These are phyloP conservation scores for Anguilla anguilla DNA, from an alignment of 2,797 vertebrate species.

Conservation along the genomic window DNA sequence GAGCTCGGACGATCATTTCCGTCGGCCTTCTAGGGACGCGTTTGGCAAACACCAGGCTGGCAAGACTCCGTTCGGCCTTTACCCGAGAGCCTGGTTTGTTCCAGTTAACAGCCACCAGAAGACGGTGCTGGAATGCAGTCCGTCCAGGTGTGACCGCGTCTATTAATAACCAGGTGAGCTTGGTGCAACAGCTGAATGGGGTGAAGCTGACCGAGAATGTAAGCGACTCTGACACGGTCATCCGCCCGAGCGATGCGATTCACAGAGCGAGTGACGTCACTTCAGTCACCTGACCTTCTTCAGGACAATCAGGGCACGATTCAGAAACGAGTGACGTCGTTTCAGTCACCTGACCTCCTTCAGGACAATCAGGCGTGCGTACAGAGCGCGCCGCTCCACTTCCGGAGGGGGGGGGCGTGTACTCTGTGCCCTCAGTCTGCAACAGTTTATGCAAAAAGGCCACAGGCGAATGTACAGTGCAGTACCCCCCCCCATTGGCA, in stretches of 20 bases:
- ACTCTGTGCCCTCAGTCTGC: background rate
- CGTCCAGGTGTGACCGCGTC: slow-evolving; percentile 53
- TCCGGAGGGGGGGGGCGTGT: background rate
- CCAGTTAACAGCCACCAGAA: background rate
- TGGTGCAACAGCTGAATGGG: background rate
- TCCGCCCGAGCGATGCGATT: background rate
- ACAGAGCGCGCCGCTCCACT: background rate
- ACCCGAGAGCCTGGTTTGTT: slow-evolving; percentile 22
- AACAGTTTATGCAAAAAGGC: background rate
- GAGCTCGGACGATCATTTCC: background rate
- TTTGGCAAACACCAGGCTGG: background rate
- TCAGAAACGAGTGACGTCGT: too few species aligned
- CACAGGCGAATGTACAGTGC: background rate
- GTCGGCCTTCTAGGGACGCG: background rate
- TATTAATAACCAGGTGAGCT: slow-evolving; percentile 49
- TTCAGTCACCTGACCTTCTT: background rate
- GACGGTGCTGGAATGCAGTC: slow-evolving; percentile 59
- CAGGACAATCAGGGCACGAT: too few species aligned
- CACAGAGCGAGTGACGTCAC: background rate
- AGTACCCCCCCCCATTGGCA: background rate
- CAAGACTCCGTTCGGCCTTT: background rate
- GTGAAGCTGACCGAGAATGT: background rate
- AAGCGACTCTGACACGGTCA: background rate
- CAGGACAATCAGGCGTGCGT: background rate
- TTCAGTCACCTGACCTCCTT: too few species aligned